Evolutionary conservation across 2,797 vertebrate genomes (phyloP).

Genomic region (Cygnus olor): DNA sequence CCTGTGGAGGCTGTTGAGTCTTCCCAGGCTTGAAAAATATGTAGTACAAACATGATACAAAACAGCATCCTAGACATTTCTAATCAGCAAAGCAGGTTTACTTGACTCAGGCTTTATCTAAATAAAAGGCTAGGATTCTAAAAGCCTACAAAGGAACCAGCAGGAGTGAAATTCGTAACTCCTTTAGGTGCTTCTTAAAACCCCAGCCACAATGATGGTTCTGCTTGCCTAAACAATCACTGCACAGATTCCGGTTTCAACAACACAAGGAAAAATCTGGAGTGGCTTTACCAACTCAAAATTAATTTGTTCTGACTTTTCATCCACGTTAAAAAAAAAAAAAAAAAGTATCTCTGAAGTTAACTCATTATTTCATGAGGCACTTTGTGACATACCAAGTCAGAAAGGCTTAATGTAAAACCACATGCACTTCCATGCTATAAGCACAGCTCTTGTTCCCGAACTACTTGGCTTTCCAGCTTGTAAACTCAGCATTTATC

Average conservation of each 20-base stretch:
- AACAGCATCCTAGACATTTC: not conserved
- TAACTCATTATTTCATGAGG: not conserved
- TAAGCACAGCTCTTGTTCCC: not conserved
- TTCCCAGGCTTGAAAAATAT: not conserved
- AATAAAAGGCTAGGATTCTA: not conserved
- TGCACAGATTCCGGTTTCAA: not conserved
- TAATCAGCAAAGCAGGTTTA: not conserved
- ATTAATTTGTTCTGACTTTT: conserved; percentile 27
- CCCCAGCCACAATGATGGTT: not conserved
- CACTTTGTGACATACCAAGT: not conserved
- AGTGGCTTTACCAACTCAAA: conserved; percentile 11
- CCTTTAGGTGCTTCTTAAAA: not conserved
- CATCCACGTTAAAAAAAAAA: not conserved
- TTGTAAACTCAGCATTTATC: not conserved
- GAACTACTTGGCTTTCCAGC: not conserved
- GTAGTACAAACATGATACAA: not conserved
- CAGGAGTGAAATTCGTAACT: not conserved
- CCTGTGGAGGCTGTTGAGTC: not conserved
- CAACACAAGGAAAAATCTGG: not conserved
- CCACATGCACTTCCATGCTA: not conserved
- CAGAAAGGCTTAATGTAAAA: conserved; percentile 4
- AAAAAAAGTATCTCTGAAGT: not conserved
- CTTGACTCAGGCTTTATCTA: not conserved
- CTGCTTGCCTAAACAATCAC: not conserved
- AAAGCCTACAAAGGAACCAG: not conserved